phyloP scores from a whole-genome alignment of 2,888 invertebrate species.

The Leptinotarsa juncta region DNA sequence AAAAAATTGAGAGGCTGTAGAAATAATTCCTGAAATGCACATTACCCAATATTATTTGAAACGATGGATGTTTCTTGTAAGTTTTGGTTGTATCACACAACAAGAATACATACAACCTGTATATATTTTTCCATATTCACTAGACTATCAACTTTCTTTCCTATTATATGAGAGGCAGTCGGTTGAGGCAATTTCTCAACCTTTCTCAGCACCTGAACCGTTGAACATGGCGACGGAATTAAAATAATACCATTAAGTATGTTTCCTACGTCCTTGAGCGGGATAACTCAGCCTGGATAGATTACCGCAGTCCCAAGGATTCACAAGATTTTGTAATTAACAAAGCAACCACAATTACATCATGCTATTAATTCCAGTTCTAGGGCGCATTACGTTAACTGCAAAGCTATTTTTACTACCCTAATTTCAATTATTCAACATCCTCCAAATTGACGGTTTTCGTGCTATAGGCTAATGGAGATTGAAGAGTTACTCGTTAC shows the following conservation, averaged over 20 bases:
- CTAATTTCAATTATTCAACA: conserved; percentile 36
- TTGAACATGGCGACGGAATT: not conserved
- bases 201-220: not conserved
- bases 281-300: conserved; percentile 34
- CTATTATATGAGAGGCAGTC: too few relatives aligned
- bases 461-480: conserved; percentile 12
- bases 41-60: too few relatives aligned
- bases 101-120: too few relatives aligned
- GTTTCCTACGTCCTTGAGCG: conserved; percentile 26
- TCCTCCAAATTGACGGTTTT: conserved; percentile 17
- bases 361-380: conserved; percentile 39
- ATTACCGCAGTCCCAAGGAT: conserved; percentile 30
- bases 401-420: conserved; percentile 33
- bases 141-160: too few relatives aligned
- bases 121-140: too few relatives aligned
- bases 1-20: too few relatives aligned
- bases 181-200: not conserved
- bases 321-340: conserved; percentile 40
- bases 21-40: too few relatives aligned
- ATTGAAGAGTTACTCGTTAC: conserved; percentile 10
- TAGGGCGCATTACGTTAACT: conserved; percentile 35
- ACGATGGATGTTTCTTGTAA: too few relatives aligned
- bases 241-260: conserved; percentile 19
- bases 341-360: conserved; percentile 43
- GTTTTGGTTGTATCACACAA: too few relatives aligned